Percentiles rank a stretch among this genome's conserved stretches.
phyloP scores from a whole-genome alignment of 2,797 vertebrate genomes.

The Myotis planiceps region DNA sequence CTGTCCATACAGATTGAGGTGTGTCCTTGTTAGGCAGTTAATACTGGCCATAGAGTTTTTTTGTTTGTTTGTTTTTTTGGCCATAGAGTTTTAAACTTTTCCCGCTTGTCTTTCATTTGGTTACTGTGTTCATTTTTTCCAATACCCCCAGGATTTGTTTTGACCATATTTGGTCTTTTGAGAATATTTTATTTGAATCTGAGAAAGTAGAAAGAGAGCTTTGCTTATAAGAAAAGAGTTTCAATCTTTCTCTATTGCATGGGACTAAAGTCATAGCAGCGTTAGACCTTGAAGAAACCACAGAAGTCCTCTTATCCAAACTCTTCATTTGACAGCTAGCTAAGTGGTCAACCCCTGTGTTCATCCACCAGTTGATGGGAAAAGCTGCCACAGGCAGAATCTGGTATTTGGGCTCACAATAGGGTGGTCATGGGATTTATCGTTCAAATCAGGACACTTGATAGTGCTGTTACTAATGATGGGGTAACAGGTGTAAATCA shows the following conservation, averaged over 20 bases:
- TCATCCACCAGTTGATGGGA: background rate
- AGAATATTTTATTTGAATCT: constrained; percentile 53
- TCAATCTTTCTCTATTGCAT: background rate
- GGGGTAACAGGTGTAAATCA: background rate
- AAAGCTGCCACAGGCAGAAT: background rate
- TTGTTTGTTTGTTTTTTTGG: background rate
- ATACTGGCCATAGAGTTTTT: background rate
- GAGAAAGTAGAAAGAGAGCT: constrained; percentile 37
- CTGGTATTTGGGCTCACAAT: background rate
- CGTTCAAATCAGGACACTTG: background rate
- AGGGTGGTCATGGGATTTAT: background rate
- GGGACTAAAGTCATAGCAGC: background rate
- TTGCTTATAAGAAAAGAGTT: constrained; percentile 29
- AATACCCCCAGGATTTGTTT: constrained; percentile 34
- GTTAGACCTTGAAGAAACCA: background rate
- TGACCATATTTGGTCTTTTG: constrained; percentile 57
- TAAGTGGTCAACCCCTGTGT: background rate
- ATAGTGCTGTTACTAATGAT: background rate
- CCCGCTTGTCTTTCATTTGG: constrained; percentile 37
- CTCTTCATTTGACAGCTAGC: background rate
- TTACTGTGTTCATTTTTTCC: background rate
- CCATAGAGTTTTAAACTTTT: background rate
- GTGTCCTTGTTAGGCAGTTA: background rate
- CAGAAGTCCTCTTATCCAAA: background rate
- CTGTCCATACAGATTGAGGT: background rate